These are phyloP conservation scores for Bryconaethiops microstoma DNA, from an alignment of 2,797 vertebrate species.

Conservation along the genomic window DNA sequence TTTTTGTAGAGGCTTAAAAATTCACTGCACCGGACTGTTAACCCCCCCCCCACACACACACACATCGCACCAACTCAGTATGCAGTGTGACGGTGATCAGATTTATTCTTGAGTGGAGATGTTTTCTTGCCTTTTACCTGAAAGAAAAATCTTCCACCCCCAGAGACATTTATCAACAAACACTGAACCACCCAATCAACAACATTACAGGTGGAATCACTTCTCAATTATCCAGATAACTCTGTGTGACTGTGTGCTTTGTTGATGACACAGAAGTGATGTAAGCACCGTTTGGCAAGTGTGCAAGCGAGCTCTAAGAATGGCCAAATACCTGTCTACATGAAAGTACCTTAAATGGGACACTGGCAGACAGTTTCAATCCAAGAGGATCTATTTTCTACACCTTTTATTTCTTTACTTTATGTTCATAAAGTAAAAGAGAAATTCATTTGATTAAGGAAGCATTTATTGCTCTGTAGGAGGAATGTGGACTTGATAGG, in stretches of 20 bases:
- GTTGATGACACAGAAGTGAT: not conserved
- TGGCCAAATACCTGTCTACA: not conserved
- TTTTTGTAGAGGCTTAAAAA: constrained; percentile 15
- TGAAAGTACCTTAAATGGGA: constrained; percentile 60
- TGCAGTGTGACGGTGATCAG: constrained; percentile 8
- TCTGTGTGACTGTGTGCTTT: not conserved
- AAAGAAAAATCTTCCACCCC: not conserved
- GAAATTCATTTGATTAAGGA: not conserved
- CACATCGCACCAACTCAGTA: not conserved
- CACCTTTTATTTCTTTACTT: constrained; percentile 27
- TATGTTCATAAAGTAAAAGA: constrained; percentile 47
- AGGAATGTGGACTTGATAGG: constrained; percentile 36
- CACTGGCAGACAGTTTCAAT: constrained; percentile 37
- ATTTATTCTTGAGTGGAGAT: not conserved
- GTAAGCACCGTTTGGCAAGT: not conserved
- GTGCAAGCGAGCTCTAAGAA: not conserved
- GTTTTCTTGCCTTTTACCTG: not conserved
- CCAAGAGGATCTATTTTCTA: not conserved
- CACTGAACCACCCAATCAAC: not conserved
- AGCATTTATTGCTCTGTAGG: constrained; percentile 19
- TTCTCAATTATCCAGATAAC: not conserved
- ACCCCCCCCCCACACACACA: not conserved
- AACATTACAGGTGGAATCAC: not conserved
- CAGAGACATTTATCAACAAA: not conserved
- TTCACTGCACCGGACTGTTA: not conserved